Base-by-base conservation (phyloP, 2,113 vertebrate species). In the Lutjanus erythropterus region DNA sequence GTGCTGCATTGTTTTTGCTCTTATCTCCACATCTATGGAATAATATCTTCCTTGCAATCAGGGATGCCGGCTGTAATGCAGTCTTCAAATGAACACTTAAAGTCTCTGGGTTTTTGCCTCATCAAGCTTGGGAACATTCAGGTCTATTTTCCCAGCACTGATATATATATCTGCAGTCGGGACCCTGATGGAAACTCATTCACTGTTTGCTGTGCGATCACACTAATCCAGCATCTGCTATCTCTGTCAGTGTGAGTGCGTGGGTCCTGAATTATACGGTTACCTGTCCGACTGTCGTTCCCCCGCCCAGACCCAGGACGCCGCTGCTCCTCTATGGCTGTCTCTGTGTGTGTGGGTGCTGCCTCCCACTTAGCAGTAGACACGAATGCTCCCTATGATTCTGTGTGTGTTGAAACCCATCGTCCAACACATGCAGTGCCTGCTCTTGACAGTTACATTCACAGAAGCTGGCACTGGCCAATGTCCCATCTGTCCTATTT, bases 121-220 rank as follows among this genome's bases (percentile, higher is more conserved):
- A n/a, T 67, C 16, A 1, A 44, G 73, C 35, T 60, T 52, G 39
- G 60, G 65, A 58, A 71, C 70, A 71, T 50, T 50, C 58, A 15
- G 31, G 5, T 81, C 10, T 75, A 3, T 53, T 66, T 44, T 62
- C 47, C 44, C 6, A 9, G 19, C 25, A 6, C 39, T 18, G 71
- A 67, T 47, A 50, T 73, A 68, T 35, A 69, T 62, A 79, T 72
- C 56, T 41, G 42, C 44, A 31, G 15, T 41, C 8, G 18, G 42
- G 60, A 61, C 21, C 35, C 41, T 52, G 25, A 52, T 66, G 53
- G 59, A 71, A 78, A 78, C 41, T 68, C 41, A 29, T 68, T 58
- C 23, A 65, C 23, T 64, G 41, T 70, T 85, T 75, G 70, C 86
- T 70, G 58, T 62, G 70, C 62, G 44, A 78, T 71, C 82, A 79